Base-by-base conservation (phyloP, 2,888 invertebrate species). In the Apodemia duryi region DNA sequence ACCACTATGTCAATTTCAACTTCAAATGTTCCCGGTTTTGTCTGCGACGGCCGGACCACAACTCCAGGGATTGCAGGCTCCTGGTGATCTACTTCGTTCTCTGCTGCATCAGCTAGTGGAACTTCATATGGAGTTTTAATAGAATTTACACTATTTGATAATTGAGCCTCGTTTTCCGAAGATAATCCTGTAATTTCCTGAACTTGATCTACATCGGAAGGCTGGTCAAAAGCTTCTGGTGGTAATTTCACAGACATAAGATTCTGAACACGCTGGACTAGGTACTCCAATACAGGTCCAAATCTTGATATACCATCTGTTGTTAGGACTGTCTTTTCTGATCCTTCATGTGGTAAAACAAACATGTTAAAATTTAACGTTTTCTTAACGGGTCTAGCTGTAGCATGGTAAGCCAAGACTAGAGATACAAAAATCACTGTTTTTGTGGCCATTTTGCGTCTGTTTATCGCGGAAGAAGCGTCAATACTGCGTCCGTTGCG, bases 191-290 rank as follows among this genome's bases (percentile, higher is more conserved):
- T 11, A 11, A 11, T 29, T 29, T 6, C 35, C 35, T 32, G 57
- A n/a, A 65, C 72, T 77, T 76, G 80, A 79, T 61, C 83, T 74
- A 60, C 43, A 29, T 46, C 57, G 0, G 13, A 29, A 29, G 1
- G 1, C 29, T 54, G 54, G 5, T 54, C 28, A 5, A 69, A 80
- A 73, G 51, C 88, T 88, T 70, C 90, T 71, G 93, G 92, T 35
- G 94, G 92, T 64, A 93, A 84, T 73, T 94, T 94, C n/a, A 94
- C 93, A 0, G 95, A 95, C 85, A 94, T 94, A 72, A 94, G 91
- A 0, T 94, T 93, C 82, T 96, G 96, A 64, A 96, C 93, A 62
- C 94, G 92, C 77, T 95, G 95, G 6, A 95, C 93, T 54, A 96
- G 79, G 72, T 93, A 93, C 77, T 96, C 95, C 69, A 96, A 79